phyloP scores from a whole-genome alignment of 2,888 invertebrate genomes.

The Cerastis leucographa region DNA sequence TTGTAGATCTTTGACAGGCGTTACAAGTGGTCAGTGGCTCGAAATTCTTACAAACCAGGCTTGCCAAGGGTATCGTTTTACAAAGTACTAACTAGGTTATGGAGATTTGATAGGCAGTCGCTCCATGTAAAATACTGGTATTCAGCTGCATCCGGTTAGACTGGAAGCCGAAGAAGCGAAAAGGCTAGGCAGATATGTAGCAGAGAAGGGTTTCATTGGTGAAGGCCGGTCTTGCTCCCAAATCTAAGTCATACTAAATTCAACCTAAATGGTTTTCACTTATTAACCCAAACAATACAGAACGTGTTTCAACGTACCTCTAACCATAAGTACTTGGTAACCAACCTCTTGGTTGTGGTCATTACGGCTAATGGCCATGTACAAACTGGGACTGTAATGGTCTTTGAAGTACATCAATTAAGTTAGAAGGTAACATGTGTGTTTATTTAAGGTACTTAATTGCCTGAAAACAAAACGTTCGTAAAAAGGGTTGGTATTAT shows the following conservation, averaged over 20 bases:
- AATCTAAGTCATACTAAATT: not conserved
- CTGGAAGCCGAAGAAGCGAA: not conserved
- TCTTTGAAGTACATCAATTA: conserved; percentile 17
- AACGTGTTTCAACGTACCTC: not conserved
- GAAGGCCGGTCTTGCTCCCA: too few relatives aligned
- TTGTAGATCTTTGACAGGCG: too few relatives aligned
- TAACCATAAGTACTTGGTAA: not conserved
- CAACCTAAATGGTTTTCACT: not conserved
- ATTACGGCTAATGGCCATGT: conserved; percentile 35
- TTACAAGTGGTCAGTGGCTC: not conserved
- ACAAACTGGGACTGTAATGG: conserved; percentile 29
- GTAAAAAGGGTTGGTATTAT: too few relatives aligned
- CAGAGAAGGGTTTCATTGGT: too few relatives aligned
- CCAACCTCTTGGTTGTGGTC: conserved; percentile 1
- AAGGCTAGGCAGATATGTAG: not conserved
- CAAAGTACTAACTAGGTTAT: not conserved
- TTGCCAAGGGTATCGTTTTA: not conserved
- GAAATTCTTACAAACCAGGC: not conserved
- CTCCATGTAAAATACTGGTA: not conserved
- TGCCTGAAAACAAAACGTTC: not conserved
- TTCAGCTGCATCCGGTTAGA: not conserved
- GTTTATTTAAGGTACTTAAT: conserved; percentile 4
- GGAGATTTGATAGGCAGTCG: not conserved
- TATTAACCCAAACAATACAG: not conserved
- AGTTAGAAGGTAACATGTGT: not conserved